phyloP scores from a whole-genome alignment of 2,113 vertebrate genomes.

The Microcebus tavaratra region DNA sequence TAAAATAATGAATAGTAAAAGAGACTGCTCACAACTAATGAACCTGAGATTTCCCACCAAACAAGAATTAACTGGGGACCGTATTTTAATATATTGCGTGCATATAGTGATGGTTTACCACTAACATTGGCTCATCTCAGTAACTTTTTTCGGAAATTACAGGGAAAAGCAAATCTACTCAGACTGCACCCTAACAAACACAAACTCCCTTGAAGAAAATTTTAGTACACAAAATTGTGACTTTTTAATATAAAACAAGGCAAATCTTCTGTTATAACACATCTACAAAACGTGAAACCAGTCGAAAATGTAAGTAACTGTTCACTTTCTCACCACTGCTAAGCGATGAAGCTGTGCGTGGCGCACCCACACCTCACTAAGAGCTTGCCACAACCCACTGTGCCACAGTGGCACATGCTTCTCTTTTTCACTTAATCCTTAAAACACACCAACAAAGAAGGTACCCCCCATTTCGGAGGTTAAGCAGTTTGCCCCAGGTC shows the following conservation, averaged over 20 bases:
- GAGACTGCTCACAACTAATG: not conserved
- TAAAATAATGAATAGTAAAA: constrained; percentile 9
- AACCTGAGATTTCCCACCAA: not conserved
- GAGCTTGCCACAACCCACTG: not conserved
- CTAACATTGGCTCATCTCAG: not conserved
- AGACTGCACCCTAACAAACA: not conserved
- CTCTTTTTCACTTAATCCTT: not conserved
- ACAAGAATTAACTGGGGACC: not conserved
- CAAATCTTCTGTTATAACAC: not conserved
- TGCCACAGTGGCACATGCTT: not conserved
- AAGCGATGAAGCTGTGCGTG: fast-evolving
- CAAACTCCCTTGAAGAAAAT: not conserved
- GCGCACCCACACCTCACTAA: not conserved
- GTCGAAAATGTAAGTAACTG: not conserved
- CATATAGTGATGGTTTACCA: not conserved
- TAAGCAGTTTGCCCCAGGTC: not conserved
- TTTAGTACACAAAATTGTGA: not conserved
- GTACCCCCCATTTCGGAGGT: not conserved
- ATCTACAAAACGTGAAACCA: not conserved
- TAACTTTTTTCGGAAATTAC: not conserved
- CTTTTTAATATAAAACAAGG: not conserved
- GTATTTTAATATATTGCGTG: not conserved
- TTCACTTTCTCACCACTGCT: not conserved
- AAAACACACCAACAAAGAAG: not conserved
- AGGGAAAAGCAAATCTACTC: not conserved